Evolutionary conservation across 2,113 vertebrate species (phyloP), one percentile per base, ranked within the genome.

Genomic region (Oostethus manadensis): DNA sequence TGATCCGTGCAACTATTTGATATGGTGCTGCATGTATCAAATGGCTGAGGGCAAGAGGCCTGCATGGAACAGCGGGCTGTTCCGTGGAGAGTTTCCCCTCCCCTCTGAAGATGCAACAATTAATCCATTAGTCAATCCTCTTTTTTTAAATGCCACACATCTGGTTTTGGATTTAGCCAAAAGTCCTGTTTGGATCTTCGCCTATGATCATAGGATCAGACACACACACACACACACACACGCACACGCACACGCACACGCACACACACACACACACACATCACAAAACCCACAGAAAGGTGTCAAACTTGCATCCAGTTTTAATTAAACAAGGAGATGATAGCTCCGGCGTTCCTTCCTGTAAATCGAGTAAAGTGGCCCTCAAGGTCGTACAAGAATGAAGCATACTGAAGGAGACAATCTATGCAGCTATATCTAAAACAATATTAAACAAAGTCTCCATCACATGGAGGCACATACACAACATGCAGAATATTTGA

Each of bases 1-100:
- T 86, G 81, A 86, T 82, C 86, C 83, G 79, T 76, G 63, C 46
- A 82, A 85, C 78, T 81, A 80, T 84, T 74, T 79, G 79, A 85
- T 84, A 75, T 68, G 72, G 72, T 71, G 47, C 71, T 77, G 77
- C 77, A 65, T 77, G 83, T 83, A 83, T 87, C 80, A 81, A 79
- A 85, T 78, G 76, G 65, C 58, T 60, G 26, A 1, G 58, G n/a
- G 33, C 44, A 45, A 40, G 69, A 38, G 58, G 60, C 44, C 58
- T 2, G 22, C 21, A 63, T 51, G 10, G 62, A 64, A 65, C 84
- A 84, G 81, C 76, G 79, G 85, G 76, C 51, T 70, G 33, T 55
- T 40, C 33, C 20, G 35, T 15, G 17, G 35, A 51, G 21, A 35
- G 10, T 8, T 38, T 16, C 3, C 44, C 15, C 15, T 2, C 16